phyloP scores from a whole-genome alignment of 2,888 invertebrate genomes.

The Nephrotoma appendiculata region DNA sequence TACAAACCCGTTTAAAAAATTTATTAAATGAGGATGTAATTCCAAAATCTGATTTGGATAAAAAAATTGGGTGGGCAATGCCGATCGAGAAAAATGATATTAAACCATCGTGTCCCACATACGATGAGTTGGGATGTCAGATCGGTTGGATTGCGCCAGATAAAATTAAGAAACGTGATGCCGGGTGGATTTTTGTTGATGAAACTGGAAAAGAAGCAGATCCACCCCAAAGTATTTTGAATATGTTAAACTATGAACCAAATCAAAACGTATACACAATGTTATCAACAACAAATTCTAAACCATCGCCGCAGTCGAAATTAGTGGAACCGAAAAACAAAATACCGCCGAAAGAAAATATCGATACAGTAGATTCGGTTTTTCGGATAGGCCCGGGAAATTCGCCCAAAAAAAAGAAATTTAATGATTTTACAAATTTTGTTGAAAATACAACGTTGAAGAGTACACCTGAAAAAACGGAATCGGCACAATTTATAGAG shows the following conservation, averaged over 20 bases:
- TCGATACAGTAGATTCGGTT: conserved; percentile 27
- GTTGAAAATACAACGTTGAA: conserved; percentile 25
- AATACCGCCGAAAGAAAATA: conserved; percentile 21
- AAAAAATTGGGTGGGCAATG: conserved; percentile 1
- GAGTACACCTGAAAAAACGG: conserved; percentile 24
- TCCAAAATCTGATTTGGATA: neutral
- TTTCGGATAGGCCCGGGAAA: neutral
- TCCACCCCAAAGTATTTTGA: conserved; percentile 4
- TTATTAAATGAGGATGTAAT: neutral
- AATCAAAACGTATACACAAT: neutral
- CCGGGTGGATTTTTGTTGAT: neutral
- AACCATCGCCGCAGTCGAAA: neutral
- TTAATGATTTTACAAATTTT: conserved; percentile 20
- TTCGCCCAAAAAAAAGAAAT: neutral
- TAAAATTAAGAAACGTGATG: neutral
- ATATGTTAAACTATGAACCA: conserved; percentile 10
- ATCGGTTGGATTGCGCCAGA: conserved; percentile 12
- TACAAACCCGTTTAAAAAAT: neutral
- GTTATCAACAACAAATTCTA: neutral
- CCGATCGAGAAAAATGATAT: neutral
- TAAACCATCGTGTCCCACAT: conserved; percentile 2
- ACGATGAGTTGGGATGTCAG: neutral
- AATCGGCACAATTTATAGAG: neutral
- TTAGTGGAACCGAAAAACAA: neutral
- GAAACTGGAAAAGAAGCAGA: neutral